phyloP scores from a whole-genome alignment of 2,888 invertebrate species.

The Sialis fuliginosa region DNA sequence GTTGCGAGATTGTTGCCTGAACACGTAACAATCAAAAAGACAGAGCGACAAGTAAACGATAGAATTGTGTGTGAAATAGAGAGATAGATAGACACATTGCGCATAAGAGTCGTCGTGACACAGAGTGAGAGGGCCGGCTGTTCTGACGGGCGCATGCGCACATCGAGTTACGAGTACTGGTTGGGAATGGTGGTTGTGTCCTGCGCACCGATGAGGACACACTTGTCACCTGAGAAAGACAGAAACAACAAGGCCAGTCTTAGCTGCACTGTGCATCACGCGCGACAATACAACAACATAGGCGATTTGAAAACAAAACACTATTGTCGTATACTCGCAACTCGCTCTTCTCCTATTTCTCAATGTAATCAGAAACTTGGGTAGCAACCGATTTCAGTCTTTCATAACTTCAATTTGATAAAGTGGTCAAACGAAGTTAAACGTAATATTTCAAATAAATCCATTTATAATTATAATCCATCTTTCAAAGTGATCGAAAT shows the following conservation, averaged over 20 bases:
- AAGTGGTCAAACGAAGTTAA: too few relatives aligned
- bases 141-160: constrained; percentile 4
- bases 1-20: neutral
- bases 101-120: constrained; percentile 1
- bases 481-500: too few relatives aligned
- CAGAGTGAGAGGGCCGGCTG: constrained; percentile 1
- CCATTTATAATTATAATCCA: too few relatives aligned
- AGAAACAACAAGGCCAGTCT: constrained; percentile 4
- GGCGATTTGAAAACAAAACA: too few relatives aligned
- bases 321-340: too few relatives aligned
- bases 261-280: constrained; percentile 3
- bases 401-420: too few relatives aligned
- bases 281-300: neutral
- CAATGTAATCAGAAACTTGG: too few relatives aligned
- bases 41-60: neutral
- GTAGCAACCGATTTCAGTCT: too few relatives aligned
- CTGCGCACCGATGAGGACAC: constrained; percentile 61
- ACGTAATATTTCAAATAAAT: too few relatives aligned
- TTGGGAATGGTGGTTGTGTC: constrained; percentile 32
- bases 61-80: neutral
- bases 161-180: constrained; percentile 23
- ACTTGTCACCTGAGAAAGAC: constrained; percentile 65
- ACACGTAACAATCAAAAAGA: neutral
- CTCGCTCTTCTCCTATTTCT: too few relatives aligned
- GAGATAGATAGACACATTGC: neutral